A percentile compares a stretch with the other conserved stretches of the same genome.
Evolutionary conservation across 2,113 vertebrate genomes (phyloP).

Genomic region (Marcusenius ussheri): DNA sequence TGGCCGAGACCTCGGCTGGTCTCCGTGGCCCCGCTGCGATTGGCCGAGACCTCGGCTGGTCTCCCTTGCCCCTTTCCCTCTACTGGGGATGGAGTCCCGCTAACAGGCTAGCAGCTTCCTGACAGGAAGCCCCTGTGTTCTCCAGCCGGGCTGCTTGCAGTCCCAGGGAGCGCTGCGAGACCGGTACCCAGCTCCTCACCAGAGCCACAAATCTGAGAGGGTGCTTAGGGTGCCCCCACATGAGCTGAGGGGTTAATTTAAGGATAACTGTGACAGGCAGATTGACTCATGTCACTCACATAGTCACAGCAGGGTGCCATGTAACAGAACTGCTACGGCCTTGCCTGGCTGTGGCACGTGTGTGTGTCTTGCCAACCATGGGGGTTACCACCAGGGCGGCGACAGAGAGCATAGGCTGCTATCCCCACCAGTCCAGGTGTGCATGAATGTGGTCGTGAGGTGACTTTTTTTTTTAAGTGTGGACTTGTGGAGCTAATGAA

Average conservation of each 20-base stretch:
- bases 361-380: neutral
- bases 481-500: neutral
- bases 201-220: neutral
- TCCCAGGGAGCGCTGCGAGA: no score
- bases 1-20: neutral
- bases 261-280: neutral
- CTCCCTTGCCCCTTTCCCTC: neutral
- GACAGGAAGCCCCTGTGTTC: neutral
- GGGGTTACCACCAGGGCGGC: neutral
- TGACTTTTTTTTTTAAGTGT: neutral
- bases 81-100: neutral
- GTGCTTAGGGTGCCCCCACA: no score
- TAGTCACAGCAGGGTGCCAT: neutral
- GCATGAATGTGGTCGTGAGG: neutral
- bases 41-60: neutral
- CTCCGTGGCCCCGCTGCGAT: neutral
- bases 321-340: neutral
- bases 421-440: neutral
- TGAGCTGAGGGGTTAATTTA: neutral
- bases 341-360: neutral
- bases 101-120: neutral
- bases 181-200: neutral
- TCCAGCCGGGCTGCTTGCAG: no score
- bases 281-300: neutral
- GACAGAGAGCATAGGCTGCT: neutral